These are phyloP conservation scores for Proteles cristata DNA, from an alignment of 2,113 vertebrate species.

Conservation along the genomic window DNA sequence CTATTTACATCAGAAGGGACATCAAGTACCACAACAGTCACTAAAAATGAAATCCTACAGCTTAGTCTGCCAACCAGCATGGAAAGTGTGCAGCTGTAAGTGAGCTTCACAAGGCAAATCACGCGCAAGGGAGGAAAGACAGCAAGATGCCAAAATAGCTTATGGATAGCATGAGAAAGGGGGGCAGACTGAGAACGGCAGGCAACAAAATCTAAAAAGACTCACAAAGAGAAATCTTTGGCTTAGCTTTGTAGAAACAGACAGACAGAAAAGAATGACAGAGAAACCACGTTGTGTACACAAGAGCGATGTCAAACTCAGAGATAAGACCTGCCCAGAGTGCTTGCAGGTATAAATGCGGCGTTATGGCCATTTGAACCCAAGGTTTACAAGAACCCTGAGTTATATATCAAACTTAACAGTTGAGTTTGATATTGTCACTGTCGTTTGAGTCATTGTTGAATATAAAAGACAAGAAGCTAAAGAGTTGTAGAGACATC, in stretches of 20 bases:
- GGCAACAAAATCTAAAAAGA: constrained; percentile 40
- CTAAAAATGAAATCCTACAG: constrained; percentile 69
- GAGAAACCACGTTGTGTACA: not conserved
- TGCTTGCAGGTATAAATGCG: not conserved
- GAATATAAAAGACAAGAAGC: constrained; percentile 54
- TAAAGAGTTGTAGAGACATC: constrained; percentile 49
- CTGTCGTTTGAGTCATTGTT: constrained; percentile 59
- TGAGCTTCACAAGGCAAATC: constrained; percentile 61
- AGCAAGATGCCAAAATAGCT: constrained; percentile 63
- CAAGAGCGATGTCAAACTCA: not conserved
- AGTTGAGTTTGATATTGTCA: constrained; percentile 51
- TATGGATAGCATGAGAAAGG: constrained; percentile 23
- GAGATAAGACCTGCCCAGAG: not conserved
- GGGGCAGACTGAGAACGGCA: constrained; percentile 11
- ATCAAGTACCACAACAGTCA: constrained; percentile 55
- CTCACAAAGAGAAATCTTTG: constrained; percentile 39
- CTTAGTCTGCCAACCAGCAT: constrained; percentile 46
- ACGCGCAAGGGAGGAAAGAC: not conserved
- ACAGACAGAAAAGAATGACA: constrained; percentile 29
- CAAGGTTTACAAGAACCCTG: constrained; percentile 16
- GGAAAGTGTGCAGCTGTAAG: constrained; percentile 34
- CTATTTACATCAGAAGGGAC: constrained; percentile 65
- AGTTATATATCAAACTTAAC: constrained; percentile 56
- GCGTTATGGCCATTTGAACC: not conserved
- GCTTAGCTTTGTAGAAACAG: constrained; percentile 39